phyloP scores from a whole-genome alignment of 2,113 vertebrate species.

The Speoplatyrhinus poulsoni region DNA sequence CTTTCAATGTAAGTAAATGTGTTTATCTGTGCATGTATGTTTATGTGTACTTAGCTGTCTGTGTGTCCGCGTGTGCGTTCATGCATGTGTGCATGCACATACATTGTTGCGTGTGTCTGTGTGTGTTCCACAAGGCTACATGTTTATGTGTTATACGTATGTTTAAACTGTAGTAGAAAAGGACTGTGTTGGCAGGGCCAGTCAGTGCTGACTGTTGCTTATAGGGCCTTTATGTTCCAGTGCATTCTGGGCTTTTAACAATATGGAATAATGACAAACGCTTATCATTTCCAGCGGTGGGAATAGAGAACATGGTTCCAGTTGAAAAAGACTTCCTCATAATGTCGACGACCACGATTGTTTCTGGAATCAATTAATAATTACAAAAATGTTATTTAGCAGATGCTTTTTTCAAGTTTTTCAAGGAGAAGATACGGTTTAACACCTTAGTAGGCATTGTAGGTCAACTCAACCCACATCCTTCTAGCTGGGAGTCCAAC shows the following conservation, averaged over 20 bases:
- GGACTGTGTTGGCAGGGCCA: conserved; percentile 44
- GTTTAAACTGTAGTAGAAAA: conserved; percentile 15
- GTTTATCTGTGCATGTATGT: conserved; percentile 32
- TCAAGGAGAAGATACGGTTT: too few relatives aligned
- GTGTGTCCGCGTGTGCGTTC: conserved; percentile 1
- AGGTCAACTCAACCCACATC: too few relatives aligned
- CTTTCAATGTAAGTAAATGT: conserved; percentile 42
- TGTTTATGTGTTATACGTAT: background rate
- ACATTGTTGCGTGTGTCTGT: conserved; percentile 16
- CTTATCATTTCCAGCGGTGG: conserved; percentile 11
- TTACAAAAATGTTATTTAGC: too few relatives aligned
- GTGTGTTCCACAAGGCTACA: conserved; percentile 10
- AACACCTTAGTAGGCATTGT: too few relatives aligned
- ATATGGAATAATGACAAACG: conserved; percentile 5
- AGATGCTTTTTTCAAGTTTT: too few relatives aligned
- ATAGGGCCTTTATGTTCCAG: conserved; percentile 14
- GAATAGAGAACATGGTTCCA: background rate
- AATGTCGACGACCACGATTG: background rate
- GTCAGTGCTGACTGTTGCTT: conserved; percentile 13
- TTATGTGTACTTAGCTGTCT: conserved; percentile 6
- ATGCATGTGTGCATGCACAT: background rate
- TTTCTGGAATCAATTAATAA: too few relatives aligned
- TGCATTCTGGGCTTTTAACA: conserved; percentile 24
- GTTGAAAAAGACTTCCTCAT: background rate
- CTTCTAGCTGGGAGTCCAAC: too few relatives aligned